Base-by-base conservation (phyloP, 2,888 invertebrate genomes). In the Drosophila silvestris region DNA sequence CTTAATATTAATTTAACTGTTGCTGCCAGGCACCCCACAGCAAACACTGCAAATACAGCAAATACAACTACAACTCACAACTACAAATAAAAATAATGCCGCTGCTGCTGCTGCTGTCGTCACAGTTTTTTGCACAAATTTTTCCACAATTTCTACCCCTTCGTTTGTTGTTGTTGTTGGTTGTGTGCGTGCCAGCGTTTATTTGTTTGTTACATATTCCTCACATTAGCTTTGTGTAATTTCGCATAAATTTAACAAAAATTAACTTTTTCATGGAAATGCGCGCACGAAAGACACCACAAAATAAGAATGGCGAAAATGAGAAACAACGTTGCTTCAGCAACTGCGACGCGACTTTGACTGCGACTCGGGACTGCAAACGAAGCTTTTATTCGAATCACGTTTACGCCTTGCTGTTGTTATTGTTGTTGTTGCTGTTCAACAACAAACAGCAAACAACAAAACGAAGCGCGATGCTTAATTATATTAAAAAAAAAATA, bases 71-170 rank as follows among this genome's bases (percentile, higher is more conserved):
- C 58, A 64, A 41, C 66, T 62, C 59, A 70, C 59, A 72, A 65
- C 63, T 47, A 57, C 50, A 52, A 37, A 39, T 54, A 65, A 56
- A 37, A 60, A 54, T 63, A 53, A 67, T 82, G 69, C 54, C 68
- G 63, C 57, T 39, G 54, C 54, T 72, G 58, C 65, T 61, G 66
- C 58, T 63, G 70, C 74, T 78, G 76, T 85, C 91, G 90, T 90
- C 88, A 90, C 90, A 87, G 69, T 81, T 88, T 91, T 87, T 90
- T 91, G 85, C 85, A 85, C 89, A 85, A 90, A 16, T 81, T 77
- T 82, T 82, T 80, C 67, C 66, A 70, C 75, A 47, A 57, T 69
- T 74, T 77, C 63, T 65, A 72, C 64, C 65, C 79, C 68, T 73
- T 70, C 53, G 52, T 73, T 68, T 47, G 44, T 56, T 51, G 44